These are phyloP conservation scores for Ophion obscuratus DNA, from an alignment of 2,888 invertebrate genomes.

Conservation along the genomic window DNA sequence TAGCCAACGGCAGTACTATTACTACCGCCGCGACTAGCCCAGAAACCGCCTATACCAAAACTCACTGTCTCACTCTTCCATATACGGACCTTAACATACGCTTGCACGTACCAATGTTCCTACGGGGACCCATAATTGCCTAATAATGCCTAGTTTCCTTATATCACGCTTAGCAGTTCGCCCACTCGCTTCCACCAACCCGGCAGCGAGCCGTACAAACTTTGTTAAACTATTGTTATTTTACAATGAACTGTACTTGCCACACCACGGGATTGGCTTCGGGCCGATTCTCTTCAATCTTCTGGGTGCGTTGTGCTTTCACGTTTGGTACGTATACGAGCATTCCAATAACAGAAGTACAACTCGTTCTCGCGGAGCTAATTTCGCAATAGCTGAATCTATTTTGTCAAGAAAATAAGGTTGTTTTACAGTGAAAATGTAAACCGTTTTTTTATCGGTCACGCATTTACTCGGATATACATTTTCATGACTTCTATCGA, in stretches of 20 bases:
- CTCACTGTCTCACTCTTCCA: constrained; percentile 46
- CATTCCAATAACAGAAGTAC: not conserved
- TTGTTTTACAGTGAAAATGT: not conserved
- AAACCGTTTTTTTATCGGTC: not conserved
- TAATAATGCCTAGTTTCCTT: constrained; percentile 81
- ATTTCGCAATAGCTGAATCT: constrained; percentile 4
- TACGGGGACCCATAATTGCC: constrained; percentile 81
- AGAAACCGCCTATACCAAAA: constrained; percentile 39
- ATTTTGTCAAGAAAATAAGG: constrained; percentile 10
- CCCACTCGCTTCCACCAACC: constrained; percentile 8
- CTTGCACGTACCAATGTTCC: constrained; percentile 71
- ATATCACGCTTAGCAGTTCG: constrained; percentile 73
- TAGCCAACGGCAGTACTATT: constrained; percentile 14
- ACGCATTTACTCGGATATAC: not conserved
- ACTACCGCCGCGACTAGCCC: constrained; percentile 10
- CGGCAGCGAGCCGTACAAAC: constrained; percentile 42
- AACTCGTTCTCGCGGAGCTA: not conserved
- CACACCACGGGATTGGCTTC: constrained; percentile 47
- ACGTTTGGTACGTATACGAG: not conserved
- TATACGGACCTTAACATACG: constrained; percentile 58
- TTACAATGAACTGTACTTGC: constrained; percentile 59
- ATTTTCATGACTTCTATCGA: not conserved
- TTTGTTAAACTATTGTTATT: constrained; percentile 66
- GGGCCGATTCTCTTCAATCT: constrained; percentile 56
- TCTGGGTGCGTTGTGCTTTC: constrained; percentile 12